phyloP scores from a whole-genome alignment of 30 jellyfish, hydroid and myxozoan genomes.

The Aurelia aurita region DNA sequence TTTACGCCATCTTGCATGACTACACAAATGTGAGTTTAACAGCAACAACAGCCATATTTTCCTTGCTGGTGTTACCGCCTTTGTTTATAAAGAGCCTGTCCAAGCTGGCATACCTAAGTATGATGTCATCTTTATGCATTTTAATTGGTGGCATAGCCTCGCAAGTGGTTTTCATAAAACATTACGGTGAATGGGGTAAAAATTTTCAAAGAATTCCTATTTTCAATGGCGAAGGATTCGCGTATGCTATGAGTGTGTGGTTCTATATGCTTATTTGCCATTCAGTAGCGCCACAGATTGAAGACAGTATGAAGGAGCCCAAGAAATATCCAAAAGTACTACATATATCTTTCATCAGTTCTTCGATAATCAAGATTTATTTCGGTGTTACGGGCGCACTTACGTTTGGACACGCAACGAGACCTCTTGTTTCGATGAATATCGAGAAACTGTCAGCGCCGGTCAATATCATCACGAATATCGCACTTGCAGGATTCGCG shows the following conservation, averaged over 20 bases:
- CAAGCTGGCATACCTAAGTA: slow-evolving; percentile 68
- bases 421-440: slow-evolving; percentile 55
- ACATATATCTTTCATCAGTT: slow-evolving; percentile 22
- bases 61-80: slow-evolving; percentile 52
- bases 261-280: slow-evolving; percentile 45
- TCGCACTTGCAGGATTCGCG: slow-evolving; percentile 31
- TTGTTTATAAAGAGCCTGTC: slow-evolving; percentile 61
- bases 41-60: slow-evolving; percentile 38
- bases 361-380: slow-evolving; percentile 38
- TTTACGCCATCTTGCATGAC: slow-evolving; percentile 32
- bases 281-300: slow-evolving; percentile 67
- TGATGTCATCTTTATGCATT: slow-evolving; percentile 59
- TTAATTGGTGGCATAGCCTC: slow-evolving; percentile 52
- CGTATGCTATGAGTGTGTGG: slow-evolving; percentile 62
- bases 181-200: slow-evolving; percentile 45
- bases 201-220: slow-evolving; percentile 52
- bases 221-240: slow-evolving; percentile 47
- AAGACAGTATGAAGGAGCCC: slow-evolving; percentile 66
- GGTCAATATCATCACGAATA: slow-evolving; percentile 5
- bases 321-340: slow-evolving; percentile 20
- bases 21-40: slow-evolving; percentile 23
- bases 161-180: slow-evolving; percentile 41
- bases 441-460: slow-evolving; percentile 17
- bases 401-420: slow-evolving; percentile 68
- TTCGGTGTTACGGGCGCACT: slow-evolving; percentile 70